These are phyloP conservation scores for Yponomeuta plumbellus DNA, from an alignment of 2,888 invertebrate species.

Conservation along the genomic window DNA sequence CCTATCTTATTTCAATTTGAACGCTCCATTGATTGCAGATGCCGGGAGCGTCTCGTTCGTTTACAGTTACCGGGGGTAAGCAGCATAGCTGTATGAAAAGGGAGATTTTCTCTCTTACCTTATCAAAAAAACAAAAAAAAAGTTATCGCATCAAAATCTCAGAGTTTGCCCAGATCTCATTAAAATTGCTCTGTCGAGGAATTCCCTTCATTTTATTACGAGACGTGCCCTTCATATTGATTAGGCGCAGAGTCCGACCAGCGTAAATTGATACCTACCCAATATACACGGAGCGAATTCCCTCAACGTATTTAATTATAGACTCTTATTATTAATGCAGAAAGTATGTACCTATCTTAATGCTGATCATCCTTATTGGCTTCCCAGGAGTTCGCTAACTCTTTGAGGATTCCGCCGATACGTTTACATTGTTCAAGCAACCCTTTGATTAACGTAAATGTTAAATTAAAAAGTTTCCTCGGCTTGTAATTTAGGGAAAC, in stretches of 20 bases:
- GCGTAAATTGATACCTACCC: background rate
- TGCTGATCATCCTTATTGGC: constrained; percentile 5
- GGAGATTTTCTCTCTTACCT: constrained; percentile 5
- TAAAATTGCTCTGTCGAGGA: constrained; percentile 70
- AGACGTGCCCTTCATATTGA: constrained; percentile 18
- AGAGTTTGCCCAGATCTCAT: constrained; percentile 67
- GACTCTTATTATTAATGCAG: background rate
- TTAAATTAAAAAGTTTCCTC: constrained; percentile 2
- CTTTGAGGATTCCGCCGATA: constrained; percentile 25
- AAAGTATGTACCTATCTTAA: background rate
- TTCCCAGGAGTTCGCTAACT: constrained; percentile 23
- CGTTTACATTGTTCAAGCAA: constrained; percentile 21
- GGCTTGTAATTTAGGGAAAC: constrained; percentile 24
- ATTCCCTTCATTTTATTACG: constrained; percentile 68
- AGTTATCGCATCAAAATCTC: constrained; percentile 72
- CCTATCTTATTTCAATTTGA: constrained; percentile 74
- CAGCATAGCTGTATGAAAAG: constrained; percentile 5
- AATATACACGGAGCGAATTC: background rate
- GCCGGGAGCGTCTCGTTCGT: constrained; percentile 55
- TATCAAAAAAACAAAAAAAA: constrained; percentile 65
- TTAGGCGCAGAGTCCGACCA: constrained; percentile 14
- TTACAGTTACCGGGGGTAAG: constrained; percentile 45
- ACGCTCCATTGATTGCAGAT: constrained; percentile 75
- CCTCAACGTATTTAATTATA: background rate
- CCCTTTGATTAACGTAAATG: constrained; percentile 20